phyloP scores from a whole-genome alignment of 2,797 vertebrate genomes.

The Threskiornis aethiopicus region DNA sequence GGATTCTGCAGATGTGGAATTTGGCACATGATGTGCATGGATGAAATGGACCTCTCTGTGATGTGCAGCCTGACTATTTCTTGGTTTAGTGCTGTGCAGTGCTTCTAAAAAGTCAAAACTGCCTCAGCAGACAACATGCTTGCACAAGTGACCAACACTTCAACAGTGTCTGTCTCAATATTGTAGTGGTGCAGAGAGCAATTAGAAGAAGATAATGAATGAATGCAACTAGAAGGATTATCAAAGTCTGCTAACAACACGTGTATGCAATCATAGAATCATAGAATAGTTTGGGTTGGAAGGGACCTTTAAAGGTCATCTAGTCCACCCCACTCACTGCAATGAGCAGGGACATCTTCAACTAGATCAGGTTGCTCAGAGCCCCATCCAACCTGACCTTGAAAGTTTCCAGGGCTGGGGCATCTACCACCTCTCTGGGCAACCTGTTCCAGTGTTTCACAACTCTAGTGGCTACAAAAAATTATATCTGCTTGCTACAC shows the following conservation, averaged over 20 bases:
- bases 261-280: neutral
- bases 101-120: neutral
- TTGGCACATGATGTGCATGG: neutral
- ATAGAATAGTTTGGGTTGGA: neutral
- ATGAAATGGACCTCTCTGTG: neutral
- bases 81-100: neutral
- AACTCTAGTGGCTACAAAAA: neutral
- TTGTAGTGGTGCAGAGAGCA: neutral
- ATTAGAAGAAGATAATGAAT: neutral
- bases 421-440: neutral
- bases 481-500: neutral
- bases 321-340: neutral
- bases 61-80: neutral
- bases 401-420: neutral
- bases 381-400: neutral
- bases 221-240: neutral
- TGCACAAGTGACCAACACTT: neutral
- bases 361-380: neutral
- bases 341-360: neutral
- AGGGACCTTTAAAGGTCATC: neutral
- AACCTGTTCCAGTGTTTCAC: neutral
- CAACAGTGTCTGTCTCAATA: neutral
- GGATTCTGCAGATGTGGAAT: neutral
- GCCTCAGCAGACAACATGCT: neutral
- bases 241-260: neutral